phyloP scores from a whole-genome alignment of 2,888 invertebrate genomes.

The Scaptomyza reducta region DNA sequence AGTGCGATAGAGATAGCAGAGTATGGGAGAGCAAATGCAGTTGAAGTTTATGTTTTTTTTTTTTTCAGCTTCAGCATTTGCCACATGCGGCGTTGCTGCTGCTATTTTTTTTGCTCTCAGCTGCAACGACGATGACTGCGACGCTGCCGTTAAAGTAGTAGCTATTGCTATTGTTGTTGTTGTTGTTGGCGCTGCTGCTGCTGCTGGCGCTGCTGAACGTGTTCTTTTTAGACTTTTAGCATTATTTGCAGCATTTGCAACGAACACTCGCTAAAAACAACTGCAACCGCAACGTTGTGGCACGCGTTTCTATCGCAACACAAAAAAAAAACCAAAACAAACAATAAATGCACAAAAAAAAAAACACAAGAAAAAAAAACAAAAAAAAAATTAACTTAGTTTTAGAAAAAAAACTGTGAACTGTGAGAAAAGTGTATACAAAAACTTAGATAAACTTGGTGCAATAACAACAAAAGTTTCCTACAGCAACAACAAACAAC shows the following conservation, averaged over 20 bases:
- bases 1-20: conserved; percentile 18
- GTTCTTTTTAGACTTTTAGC: conserved; percentile 83
- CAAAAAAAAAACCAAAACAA: conserved; percentile 29
- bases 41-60: conserved; percentile 2
- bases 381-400: conserved; percentile 33
- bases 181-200: conserved; percentile 44
- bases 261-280: conserved; percentile 84
- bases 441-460: conserved; percentile 31
- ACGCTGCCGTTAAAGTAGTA: conserved; percentile 48
- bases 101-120: conserved; percentile 50
- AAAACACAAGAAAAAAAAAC: conserved; percentile 13
- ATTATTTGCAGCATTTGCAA: conserved; percentile 83
- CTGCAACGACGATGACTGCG: conserved; percentile 45
- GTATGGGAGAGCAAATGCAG: conserved; percentile 35
- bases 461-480: conserved; percentile 26
- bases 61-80: conserved; percentile 61
- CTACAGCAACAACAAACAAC: conserved; percentile 7
- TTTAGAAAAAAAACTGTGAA: conserved; percentile 25
- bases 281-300: conserved; percentile 84
- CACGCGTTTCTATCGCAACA: conserved; percentile 82
- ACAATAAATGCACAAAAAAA: conserved; percentile 12
- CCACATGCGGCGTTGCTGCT: conserved; percentile 68
- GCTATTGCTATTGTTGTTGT: conserved; percentile 48
- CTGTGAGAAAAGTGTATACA: conserved; percentile 13
- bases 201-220: conserved; percentile 71